phyloP scores from a whole-genome alignment of 2,797 vertebrate genomes.

The Leptatherina wallacei region DNA sequence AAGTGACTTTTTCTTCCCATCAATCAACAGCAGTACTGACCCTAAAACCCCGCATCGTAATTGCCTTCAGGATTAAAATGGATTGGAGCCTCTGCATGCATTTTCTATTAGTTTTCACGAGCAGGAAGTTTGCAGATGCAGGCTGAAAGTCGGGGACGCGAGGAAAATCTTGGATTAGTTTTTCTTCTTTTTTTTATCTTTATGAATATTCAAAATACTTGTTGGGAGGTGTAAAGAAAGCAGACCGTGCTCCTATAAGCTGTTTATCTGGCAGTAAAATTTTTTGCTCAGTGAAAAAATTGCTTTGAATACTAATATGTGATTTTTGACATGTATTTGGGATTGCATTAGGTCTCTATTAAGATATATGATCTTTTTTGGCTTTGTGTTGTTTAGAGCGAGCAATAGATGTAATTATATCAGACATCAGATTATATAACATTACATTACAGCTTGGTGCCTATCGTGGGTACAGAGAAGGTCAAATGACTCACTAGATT shows the following conservation, averaged over 20 bases:
- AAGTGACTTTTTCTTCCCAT: slow-evolving; percentile 81
- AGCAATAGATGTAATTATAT: slow-evolving; percentile 69
- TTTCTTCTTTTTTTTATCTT: slow-evolving; percentile 40
- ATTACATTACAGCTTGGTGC: slow-evolving; percentile 67
- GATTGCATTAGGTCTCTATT: slow-evolving; percentile 26
- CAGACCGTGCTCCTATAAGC: slow-evolving; percentile 9
- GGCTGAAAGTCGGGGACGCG: slow-evolving; percentile 48
- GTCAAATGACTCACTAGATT: slow-evolving; percentile 77
- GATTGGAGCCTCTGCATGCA: slow-evolving; percentile 78
- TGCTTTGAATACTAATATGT: neutral
- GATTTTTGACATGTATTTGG: slow-evolving; percentile 31
- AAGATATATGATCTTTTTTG: slow-evolving; percentile 50
- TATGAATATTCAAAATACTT: slow-evolving; percentile 64
- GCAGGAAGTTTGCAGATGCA: slow-evolving; percentile 70
- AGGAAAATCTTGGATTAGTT: slow-evolving; percentile 59
- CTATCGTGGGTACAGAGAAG: slow-evolving; percentile 73
- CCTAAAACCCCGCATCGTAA: slow-evolving; percentile 82
- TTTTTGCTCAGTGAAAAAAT: slow-evolving; percentile 1
- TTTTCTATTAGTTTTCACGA: slow-evolving; percentile 79
- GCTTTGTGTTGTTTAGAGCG: slow-evolving; percentile 44
- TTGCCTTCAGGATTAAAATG: slow-evolving; percentile 86
- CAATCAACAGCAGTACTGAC: slow-evolving; percentile 83
- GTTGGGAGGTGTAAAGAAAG: slow-evolving; percentile 41
- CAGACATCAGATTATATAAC: slow-evolving; percentile 73
- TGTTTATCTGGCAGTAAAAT: slow-evolving; percentile 24